Evolutionary conservation across 2,888 invertebrate species (phyloP), one percentile per base, ranked within the genome.

Genomic region (Diarsia brunnea): DNA sequence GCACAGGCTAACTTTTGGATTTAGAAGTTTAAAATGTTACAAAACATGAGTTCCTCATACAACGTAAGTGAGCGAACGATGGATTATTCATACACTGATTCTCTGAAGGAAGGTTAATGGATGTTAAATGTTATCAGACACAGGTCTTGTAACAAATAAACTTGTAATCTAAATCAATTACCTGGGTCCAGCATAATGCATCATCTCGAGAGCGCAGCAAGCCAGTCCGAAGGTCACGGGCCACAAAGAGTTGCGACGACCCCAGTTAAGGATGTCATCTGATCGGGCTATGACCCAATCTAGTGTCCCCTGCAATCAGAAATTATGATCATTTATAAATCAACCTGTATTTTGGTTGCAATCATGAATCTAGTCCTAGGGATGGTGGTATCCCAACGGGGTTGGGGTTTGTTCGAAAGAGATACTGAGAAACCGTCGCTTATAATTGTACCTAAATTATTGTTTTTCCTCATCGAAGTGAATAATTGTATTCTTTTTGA

Each of bases 201-300:
- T 99, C 99, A 99, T 99, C 96, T 99, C 99, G 0, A 99, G 98
- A 69, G 99, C 99, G 95, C 99, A 99, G 93, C 99, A 99, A 0
- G 99, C 99, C 84, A 99, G 96, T 73, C 99, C 99, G 95, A 99
- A 99, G 10, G 99, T 99, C 89, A 99, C 95, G 0, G 99, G 99
- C 99, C 99, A 99, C 43, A 99, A 91, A 0, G 99, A 99, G 90
- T 98, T 97, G 94, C 98, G 98, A 53, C 99, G 97, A 21, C 98
- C 98, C 99, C 99, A 99, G 96, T 99, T 99, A 1, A 99, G 93
- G 27, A 99, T 93, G 95, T 99, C 99, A 91, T 99, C 99, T 4
- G 98, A 92, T 84, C 99, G 97, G 0, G 99, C 99, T 47, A 99
- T 91, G 4, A 98, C 98, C 97, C 98, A 99, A 91, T 99, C 99